Conservation (phyloP, 2,113 vertebrate species). For the Dipodomys ordii region DNA sequence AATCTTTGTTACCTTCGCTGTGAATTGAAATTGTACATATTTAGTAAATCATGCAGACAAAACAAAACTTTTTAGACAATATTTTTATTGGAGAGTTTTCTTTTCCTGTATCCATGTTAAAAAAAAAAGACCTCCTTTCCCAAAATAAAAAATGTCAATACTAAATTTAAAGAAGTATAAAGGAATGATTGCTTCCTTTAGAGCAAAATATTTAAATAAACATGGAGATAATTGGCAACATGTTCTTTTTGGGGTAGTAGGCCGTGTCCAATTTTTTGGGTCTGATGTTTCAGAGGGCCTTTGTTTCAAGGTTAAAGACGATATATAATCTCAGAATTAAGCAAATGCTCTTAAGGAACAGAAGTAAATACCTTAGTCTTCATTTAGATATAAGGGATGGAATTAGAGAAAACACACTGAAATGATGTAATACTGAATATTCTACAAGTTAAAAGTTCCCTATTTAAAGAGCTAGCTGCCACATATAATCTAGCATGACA, state of each 20-base stretch:
- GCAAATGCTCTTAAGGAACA: conserved; percentile 72
- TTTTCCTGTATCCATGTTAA: conserved; percentile 85
- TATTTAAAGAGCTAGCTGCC: conserved; percentile 53
- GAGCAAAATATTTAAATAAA: conserved; percentile 83
- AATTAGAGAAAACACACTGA: conserved; percentile 62
- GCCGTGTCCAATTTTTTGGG: conserved; percentile 82
- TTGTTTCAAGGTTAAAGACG: conserved; percentile 71
- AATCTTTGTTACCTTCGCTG: conserved; percentile 85
- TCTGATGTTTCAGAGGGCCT: conserved; percentile 78
- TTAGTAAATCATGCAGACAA: conserved; percentile 85
- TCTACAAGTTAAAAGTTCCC: conserved; percentile 58
- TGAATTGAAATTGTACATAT: conserved; percentile 86
- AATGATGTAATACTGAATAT: conserved; percentile 50
- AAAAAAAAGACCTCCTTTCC: conserved; percentile 82
- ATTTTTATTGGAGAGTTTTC: conserved; percentile 86
- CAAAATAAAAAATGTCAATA: conserved; percentile 84
- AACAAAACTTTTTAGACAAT: conserved; percentile 85
- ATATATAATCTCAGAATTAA: conserved; percentile 77
- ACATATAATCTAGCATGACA: conserved; percentile 70
- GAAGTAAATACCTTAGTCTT: conserved; percentile 73
- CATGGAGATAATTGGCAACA: conserved; percentile 81
- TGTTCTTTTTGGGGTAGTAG: conserved; percentile 80
- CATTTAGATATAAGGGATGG: conserved; percentile 63
- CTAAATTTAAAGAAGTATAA: conserved; percentile 85
- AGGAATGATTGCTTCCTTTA: conserved; percentile 84